Percentiles rank a stretch among this genome's conserved stretches.
Conservation (phyloP, 1,140 invertebrate genomes). For the Bombus pyrosoma region DNA sequence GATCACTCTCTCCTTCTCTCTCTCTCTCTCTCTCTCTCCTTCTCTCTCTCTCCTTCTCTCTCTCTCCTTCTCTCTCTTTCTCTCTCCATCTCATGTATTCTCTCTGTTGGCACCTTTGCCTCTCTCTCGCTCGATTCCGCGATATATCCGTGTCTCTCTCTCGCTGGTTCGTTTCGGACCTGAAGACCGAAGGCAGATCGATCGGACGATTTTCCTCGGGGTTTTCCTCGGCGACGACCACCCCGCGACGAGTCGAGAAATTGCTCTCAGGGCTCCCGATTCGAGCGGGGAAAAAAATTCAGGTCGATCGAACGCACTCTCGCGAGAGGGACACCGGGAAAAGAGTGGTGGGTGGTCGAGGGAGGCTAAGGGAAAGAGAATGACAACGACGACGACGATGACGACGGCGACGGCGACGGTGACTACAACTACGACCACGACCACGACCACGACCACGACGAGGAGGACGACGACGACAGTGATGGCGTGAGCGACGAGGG, state of each 20-base stretch:
- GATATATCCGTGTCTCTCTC: constrained; percentile 36
- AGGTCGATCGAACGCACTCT: constrained; percentile 72
- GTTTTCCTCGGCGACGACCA: constrained; percentile 79
- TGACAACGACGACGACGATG: constrained; percentile 20
- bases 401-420: neutral
- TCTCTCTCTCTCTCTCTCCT: constrained; percentile 35
- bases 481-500: constrained; percentile 4
- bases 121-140: constrained; percentile 32
- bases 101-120: constrained; percentile 47
- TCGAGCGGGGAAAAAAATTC: constrained; percentile 72
- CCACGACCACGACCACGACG: neutral
- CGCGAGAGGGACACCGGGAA: constrained; percentile 62
- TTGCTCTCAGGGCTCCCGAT: constrained; percentile 71
- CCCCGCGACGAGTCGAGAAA: constrained; percentile 72
- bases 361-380: constrained; percentile 30
- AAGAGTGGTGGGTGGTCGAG: constrained; percentile 36
- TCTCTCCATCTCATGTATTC: constrained; percentile 54
- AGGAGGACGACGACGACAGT: neutral
- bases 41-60: too few species aligned
- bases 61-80: constrained; percentile 26
- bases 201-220: constrained; percentile 82
- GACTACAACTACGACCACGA: neutral
- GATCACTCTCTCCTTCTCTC: constrained; percentile 50
- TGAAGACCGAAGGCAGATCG: constrained; percentile 82
- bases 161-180: constrained; percentile 75